Percentiles rank a stretch among this genome's conserved stretches.
Conservation (phyloP, 2,888 invertebrate species). For the Callosobruchus maculatus region DNA sequence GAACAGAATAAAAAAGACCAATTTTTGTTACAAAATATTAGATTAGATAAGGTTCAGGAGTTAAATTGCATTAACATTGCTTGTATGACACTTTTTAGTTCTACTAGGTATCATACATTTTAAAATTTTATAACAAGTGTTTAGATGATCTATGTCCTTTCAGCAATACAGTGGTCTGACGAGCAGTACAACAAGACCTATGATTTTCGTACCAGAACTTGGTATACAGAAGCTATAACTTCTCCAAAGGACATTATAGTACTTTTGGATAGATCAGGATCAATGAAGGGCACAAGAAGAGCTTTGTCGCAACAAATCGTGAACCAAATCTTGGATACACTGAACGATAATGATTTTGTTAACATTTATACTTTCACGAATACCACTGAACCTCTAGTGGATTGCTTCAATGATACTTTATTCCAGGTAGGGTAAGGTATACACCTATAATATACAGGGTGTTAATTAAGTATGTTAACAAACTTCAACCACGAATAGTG, state of each 20-base stretch:
- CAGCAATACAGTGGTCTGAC: constrained; percentile 68
- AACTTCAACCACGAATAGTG: too few species aligned
- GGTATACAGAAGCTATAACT: constrained; percentile 97
- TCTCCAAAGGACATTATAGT: constrained; percentile 91
- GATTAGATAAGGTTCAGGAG: too few species aligned
- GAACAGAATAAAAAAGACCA: too few species aligned
- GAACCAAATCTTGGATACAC: constrained; percentile 87
- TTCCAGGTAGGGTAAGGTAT: constrained; percentile 61
- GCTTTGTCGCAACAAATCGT: constrained; percentile 86
- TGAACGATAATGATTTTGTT: constrained; percentile 97
- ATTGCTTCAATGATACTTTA: constrained; percentile 77
- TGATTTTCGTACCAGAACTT: constrained; percentile 89
- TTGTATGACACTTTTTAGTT: too few species aligned
- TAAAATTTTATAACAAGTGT: too few species aligned
- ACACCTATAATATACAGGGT: background rate
- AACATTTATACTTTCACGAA: constrained; percentile 91
- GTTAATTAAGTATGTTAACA: too few species aligned
- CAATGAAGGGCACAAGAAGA: constrained; percentile 62
- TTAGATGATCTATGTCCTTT: constrained; percentile 4
- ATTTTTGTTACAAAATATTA: too few species aligned
- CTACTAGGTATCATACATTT: too few species aligned
- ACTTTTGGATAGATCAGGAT: constrained; percentile 64
- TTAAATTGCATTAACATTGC: too few species aligned
- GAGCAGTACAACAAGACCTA: constrained; percentile 64
- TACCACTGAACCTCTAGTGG: constrained; percentile 72